Base-by-base conservation (phyloP, 2,797 vertebrate genomes). In the Nothura maculosa region DNA sequence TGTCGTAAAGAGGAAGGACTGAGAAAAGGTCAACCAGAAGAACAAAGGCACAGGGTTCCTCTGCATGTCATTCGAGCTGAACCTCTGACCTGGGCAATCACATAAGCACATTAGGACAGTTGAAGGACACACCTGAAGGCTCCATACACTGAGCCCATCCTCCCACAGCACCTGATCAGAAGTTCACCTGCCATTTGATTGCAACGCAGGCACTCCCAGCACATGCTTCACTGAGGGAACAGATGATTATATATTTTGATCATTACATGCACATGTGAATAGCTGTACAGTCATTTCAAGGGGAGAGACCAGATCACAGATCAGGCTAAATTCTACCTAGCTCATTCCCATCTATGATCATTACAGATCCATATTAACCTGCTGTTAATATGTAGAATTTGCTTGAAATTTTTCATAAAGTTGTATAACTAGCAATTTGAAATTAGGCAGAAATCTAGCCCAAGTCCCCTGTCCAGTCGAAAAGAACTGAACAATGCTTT, bases 61-160 rank as follows among this genome's bases (percentile, higher is more conserved):
- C 54, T 54, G 72, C 61, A 38, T 12, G 34, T 24, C 22, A 48
- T 19, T 48, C 30, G 34, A 27, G 25, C 27, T 52, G 47, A 48
- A 52, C 19, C 48, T 52, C 27, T 2, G 9, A 60, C 30, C 38
- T 10, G 21, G 30, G 27, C n/a, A 66, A 10, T 6, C 13, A 3
- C 10, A 0, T 3, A 1, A 36, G 34, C 55, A 13, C 22, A 47
- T 12, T 19, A 3, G 0, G 10, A 54, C 45, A 16, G 3, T n/a
- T 47, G 73, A 45, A 85, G 62, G 22, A 55, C 30, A 27, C 38
- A 57, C 32, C 16, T 40, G 38, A 55, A 82, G 34, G n/a, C 12
- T 4, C 4, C 3, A 25, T 28, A 48, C 42, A 21, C 45, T 22
- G 24, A 78, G 50, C 14, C 25, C 24, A 22, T 12, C 28, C n/a